Evolutionary conservation across 2,797 vertebrate species (phyloP).

Genomic region (Amblyraja radiata): DNA sequence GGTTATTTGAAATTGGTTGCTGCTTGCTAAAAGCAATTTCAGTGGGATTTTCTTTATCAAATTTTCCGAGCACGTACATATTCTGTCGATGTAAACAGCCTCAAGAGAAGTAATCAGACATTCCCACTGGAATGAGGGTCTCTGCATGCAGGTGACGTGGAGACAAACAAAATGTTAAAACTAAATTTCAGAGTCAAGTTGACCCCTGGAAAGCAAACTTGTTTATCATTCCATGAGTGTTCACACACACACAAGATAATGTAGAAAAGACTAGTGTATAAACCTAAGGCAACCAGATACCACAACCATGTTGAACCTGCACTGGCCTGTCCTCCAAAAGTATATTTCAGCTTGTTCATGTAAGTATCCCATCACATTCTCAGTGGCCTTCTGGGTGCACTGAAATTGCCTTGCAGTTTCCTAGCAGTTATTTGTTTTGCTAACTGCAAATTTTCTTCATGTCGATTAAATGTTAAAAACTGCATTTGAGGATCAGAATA

Average conservation of each 20-base stretch:
- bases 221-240: neutral
- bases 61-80: neutral
- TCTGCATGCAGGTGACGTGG: neutral
- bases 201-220: neutral
- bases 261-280: neutral
- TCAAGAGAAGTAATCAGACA: neutral
- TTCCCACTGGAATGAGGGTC: neutral
- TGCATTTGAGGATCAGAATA: neutral
- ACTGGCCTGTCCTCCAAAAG: neutral
- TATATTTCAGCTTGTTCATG: neutral
- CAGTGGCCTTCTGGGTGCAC: neutral
- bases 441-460: slow-evolving; percentile 27
- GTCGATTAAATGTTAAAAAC: slow-evolving; percentile 27
- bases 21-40: neutral
- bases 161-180: neutral
- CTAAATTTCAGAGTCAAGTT: neutral
- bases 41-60: neutral
- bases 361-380: neutral
- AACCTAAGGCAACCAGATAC: neutral
- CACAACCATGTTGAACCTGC: neutral
- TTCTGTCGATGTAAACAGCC: slow-evolving; percentile 1
- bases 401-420: neutral
- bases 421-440: neutral
- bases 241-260: neutral
- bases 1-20: slow-evolving; percentile 33